Evolutionary conservation across 2,797 vertebrate genomes (phyloP).

Genomic region (Macrochelys suwanniensis): DNA sequence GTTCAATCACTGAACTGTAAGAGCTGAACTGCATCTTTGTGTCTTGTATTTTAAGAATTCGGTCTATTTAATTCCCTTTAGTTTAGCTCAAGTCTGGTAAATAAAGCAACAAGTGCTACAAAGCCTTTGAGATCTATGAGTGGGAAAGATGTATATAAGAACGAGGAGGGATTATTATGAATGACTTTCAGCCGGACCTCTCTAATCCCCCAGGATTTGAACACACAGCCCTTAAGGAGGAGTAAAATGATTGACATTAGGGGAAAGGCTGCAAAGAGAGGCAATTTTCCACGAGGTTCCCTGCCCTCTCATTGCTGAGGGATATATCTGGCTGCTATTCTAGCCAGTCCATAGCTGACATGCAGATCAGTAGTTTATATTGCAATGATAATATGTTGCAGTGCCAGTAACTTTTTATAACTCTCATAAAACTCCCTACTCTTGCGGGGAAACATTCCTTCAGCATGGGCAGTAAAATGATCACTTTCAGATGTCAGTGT

Average conservation of each 20-base stretch:
- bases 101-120: not conserved
- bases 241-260: fast-evolving
- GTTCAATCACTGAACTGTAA: not conserved
- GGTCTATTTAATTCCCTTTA: not conserved
- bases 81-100: not conserved
- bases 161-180: not conserved
- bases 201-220: not conserved
- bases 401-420: constrained; percentile 90
- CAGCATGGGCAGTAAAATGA: constrained; percentile 66
- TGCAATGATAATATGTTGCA: constrained; percentile 79
- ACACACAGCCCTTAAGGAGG: not conserved
- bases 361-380: constrained; percentile 44
- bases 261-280: not conserved
- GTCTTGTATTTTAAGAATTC: not conserved
- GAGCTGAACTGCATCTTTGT: not conserved
- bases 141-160: not conserved
- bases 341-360: not conserved
- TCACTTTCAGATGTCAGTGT: constrained; percentile 83
- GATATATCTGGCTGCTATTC: not conserved
- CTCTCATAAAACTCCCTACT: constrained; percentile 78
- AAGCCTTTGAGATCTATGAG: not conserved
- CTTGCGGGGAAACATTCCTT: constrained; percentile 79
- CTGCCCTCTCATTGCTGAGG: not conserved
- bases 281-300: not conserved
- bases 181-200: not conserved